These are phyloP conservation scores for Carpatolechia fugitivella DNA, from an alignment of 2,888 invertebrate species.

Conservation along the genomic window DNA sequence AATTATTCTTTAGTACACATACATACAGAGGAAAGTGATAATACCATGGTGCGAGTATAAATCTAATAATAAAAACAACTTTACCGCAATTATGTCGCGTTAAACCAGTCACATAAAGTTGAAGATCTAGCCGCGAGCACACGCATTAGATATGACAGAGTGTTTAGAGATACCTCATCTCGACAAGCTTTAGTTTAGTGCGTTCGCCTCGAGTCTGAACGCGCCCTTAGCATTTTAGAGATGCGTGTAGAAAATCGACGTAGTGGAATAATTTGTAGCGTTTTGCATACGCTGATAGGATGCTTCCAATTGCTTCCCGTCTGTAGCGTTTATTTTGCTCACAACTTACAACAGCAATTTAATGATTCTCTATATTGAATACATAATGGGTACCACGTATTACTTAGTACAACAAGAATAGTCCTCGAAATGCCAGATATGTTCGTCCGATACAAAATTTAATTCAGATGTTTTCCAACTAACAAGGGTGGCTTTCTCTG, in stretches of 20 bases:
- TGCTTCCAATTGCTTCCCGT: constrained; percentile 48
- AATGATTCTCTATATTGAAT: constrained; percentile 35
- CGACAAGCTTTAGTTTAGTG: constrained; percentile 6
- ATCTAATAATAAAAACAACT: constrained; percentile 4
- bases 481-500: constrained; percentile 14
- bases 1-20: not conserved
- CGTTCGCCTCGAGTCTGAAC: constrained; percentile 5
- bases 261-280: constrained; percentile 47
- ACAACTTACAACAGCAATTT: constrained; percentile 27
- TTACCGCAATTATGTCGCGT: constrained; percentile 3
- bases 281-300: constrained; percentile 48
- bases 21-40: not conserved
- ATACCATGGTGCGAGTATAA: constrained; percentile 1
- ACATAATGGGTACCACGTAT: constrained; percentile 25
- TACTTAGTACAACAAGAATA: not conserved
- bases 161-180: constrained; percentile 9
- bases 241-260: constrained; percentile 51
- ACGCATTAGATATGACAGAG: constrained; percentile 6
- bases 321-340: constrained; percentile 42
- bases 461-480: constrained; percentile 4
- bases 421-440: constrained; percentile 17
- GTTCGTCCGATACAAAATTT: constrained; percentile 16
- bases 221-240: constrained; percentile 16
- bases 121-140: constrained; percentile 9
- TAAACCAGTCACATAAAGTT: constrained; percentile 2